A percentile compares a stretch with the other conserved stretches of the same genome.
Conservation (phyloP, 2,797 vertebrate genomes). For the Melanotaenia trifasciata region DNA sequence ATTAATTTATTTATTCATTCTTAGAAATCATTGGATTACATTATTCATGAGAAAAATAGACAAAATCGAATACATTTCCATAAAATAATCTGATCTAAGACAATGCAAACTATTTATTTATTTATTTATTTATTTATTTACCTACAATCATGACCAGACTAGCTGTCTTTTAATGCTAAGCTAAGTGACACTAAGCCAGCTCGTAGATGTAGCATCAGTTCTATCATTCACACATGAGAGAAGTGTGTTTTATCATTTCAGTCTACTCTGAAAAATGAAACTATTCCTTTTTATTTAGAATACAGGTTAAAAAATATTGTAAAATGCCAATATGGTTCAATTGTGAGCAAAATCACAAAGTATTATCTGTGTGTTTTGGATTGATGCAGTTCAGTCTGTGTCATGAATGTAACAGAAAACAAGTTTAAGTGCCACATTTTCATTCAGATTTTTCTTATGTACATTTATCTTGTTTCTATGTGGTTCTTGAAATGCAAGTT, state of each 20-base stretch:
- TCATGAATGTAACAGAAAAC: conserved; percentile 73
- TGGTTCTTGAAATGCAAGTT: conserved; percentile 63
- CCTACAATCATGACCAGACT: too few relatives aligned
- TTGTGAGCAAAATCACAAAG: too few relatives aligned
- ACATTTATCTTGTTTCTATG: conserved; percentile 64
- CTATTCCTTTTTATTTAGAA: neutral
- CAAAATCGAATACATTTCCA: too few relatives aligned
- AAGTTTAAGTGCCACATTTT: conserved; percentile 75
- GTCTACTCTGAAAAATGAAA: conserved; percentile 10
- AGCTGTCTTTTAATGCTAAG: conserved; percentile 16
- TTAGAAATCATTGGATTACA: too few relatives aligned
- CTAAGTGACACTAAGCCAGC: conserved; percentile 17
- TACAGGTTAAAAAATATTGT: conserved; percentile 16
- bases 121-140: neutral
- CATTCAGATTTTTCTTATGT: conserved; percentile 55
- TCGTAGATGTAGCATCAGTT: neutral
- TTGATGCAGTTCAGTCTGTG: conserved; percentile 52
- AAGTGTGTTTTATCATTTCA: neutral
- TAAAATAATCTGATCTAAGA: too few relatives aligned
- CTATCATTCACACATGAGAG: neutral
- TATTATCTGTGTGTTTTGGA: conserved; percentile 8
- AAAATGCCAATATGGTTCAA: too few relatives aligned
- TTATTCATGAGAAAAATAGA: too few relatives aligned
- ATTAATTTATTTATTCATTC: neutral
- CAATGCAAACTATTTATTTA: neutral